Evolutionary conservation across 2,888 invertebrate species (phyloP).

Genomic region (Eilema sororculum): DNA sequence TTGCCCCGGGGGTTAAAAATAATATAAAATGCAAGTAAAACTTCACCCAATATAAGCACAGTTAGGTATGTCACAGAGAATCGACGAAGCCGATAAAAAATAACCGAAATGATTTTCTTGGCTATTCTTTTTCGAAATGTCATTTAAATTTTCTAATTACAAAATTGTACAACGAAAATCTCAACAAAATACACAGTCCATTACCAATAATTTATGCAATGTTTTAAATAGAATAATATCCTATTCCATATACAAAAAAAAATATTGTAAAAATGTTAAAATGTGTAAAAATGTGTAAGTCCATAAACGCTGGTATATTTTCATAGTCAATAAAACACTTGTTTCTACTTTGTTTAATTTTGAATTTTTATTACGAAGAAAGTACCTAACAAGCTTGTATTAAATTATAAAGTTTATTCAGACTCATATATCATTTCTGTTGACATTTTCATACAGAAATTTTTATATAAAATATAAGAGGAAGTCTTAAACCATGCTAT

Average conservation of each 20-base stretch:
- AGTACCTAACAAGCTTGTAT: constrained; percentile 2
- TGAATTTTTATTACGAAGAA: neutral
- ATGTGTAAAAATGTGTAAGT: neutral
- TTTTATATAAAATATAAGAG: constrained; percentile 24
- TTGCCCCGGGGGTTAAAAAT: too few relatives aligned
- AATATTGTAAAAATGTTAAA: too few relatives aligned
- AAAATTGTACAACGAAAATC: neutral
- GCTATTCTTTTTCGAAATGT: too few relatives aligned
- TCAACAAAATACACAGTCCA: too few relatives aligned
- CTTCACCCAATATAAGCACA: too few relatives aligned
- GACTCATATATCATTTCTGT: constrained; percentile 9
- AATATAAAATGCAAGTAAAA: too few relatives aligned
- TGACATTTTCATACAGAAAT: constrained; percentile 23
- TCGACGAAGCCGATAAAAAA: too few relatives aligned
- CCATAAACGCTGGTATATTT: neutral
- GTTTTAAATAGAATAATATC: neutral
- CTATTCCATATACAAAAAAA: neutral
- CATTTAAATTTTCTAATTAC: too few relatives aligned
- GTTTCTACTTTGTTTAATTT: neutral
- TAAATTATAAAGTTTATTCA: constrained; percentile 21
- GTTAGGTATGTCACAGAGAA: too few relatives aligned
- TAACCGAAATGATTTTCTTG: too few relatives aligned
- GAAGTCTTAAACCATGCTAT: constrained; percentile 25
- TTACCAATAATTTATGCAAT: too few relatives aligned
- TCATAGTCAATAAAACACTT: neutral